These are phyloP conservation scores for Coracopsis vasa DNA, from an alignment of 2,113 vertebrate species.

Conservation along the genomic window DNA sequence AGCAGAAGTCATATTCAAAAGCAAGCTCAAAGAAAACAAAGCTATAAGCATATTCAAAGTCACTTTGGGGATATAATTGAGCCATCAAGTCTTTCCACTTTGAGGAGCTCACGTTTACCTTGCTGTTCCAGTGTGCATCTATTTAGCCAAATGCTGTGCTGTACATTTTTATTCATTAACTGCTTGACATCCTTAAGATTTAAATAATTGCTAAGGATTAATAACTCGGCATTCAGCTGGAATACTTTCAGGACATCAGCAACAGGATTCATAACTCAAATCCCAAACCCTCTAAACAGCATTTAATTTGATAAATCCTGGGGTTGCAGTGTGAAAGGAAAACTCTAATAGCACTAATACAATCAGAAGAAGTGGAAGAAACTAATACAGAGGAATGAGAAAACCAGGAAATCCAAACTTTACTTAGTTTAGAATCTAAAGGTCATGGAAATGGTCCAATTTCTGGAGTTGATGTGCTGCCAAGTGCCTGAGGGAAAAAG, in stretches of 20 bases:
- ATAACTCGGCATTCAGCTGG: neutral
- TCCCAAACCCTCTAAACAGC: neutral
- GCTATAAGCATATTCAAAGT: neutral
- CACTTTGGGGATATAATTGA: neutral
- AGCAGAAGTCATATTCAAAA: neutral
- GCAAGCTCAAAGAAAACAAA: neutral
- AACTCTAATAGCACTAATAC: neutral
- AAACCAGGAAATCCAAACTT: neutral
- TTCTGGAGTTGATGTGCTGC: neutral
- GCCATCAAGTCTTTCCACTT: neutral
- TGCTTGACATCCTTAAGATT: neutral
- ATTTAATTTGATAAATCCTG: constrained; percentile 29
- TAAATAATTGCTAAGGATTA: neutral
- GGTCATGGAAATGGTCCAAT: neutral
- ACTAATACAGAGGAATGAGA: constrained; percentile 18
- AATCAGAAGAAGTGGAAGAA: neutral
- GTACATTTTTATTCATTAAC: neutral
- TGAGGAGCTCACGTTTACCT: neutral
- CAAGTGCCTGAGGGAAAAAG: neutral
- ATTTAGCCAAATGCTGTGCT: neutral
- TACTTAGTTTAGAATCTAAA: constrained; percentile 29
- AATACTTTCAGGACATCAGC: neutral
- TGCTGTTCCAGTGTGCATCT: neutral
- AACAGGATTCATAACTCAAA: neutral
- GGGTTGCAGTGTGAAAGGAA: neutral